Percentiles rank a stretch among this genome's conserved stretches.
phyloP scores from a whole-genome alignment of 2,888 invertebrate species.

The Flexamia atlantica region DNA sequence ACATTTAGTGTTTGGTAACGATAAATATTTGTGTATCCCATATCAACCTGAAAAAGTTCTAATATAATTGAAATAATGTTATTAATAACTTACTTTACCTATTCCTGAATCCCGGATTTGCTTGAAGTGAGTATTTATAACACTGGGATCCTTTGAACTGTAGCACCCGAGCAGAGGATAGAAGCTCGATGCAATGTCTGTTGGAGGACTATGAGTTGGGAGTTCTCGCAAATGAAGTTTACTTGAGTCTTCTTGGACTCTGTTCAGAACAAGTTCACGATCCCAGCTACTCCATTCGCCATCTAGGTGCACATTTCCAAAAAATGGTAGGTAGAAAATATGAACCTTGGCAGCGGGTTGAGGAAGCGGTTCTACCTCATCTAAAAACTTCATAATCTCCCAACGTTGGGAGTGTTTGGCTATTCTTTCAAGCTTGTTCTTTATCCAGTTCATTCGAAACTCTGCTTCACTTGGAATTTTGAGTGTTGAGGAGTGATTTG shows the following conservation, averaged over 20 bases:
- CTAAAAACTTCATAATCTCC: slow-evolving; percentile 62
- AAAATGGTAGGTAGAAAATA: slow-evolving; percentile 74
- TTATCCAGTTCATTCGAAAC: slow-evolving; percentile 70
- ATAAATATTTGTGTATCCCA: too few relatives aligned
- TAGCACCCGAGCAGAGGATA: slow-evolving; percentile 78
- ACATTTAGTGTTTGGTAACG: too few relatives aligned
- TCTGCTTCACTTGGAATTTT: slow-evolving; percentile 68
- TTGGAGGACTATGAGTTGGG: slow-evolving; percentile 76
- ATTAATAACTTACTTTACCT: slow-evolving; percentile 71
- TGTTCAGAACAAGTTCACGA: slow-evolving; percentile 73
- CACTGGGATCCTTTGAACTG: slow-evolving; percentile 76
- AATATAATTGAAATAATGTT: too few relatives aligned
- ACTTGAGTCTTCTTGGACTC: slow-evolving; percentile 74
- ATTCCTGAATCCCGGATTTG: slow-evolving; percentile 79
- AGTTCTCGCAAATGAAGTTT: slow-evolving; percentile 75
- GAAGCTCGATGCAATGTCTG: slow-evolving; percentile 77
- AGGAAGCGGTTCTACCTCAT: slow-evolving; percentile 61
- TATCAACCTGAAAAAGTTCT: too few relatives aligned
- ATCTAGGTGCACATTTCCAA: slow-evolving; percentile 72
- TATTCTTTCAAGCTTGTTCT: slow-evolving; percentile 71
- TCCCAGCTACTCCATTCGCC: slow-evolving; percentile 73
- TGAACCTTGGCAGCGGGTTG: slow-evolving; percentile 72
- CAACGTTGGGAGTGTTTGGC: slow-evolving; percentile 71
- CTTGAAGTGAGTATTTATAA: slow-evolving; percentile 79
- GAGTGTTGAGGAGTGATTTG: slow-evolving; percentile 9